These are phyloP conservation scores for Talpa occidentalis DNA, from an alignment of 2,113 vertebrate species.

Conservation along the genomic window DNA sequence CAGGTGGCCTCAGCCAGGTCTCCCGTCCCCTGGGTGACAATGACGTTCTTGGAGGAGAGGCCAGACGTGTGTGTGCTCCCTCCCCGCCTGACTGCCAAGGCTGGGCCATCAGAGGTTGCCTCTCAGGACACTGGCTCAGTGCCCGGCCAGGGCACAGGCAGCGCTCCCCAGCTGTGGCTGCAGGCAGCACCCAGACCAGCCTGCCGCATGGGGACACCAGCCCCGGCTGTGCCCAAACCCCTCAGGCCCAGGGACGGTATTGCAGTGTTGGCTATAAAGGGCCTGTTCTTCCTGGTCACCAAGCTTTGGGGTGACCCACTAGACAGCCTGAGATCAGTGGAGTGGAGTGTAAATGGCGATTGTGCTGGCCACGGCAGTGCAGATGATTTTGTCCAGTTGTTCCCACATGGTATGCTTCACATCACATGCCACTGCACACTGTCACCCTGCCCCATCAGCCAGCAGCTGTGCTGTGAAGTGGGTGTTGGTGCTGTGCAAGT, in stretches of 20 bases:
- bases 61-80: background rate
- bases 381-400: background rate
- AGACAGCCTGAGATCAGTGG: background rate
- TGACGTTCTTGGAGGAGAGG: background rate
- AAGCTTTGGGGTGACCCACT: background rate
- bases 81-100: too few relatives aligned
- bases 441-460: background rate
- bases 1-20: background rate
- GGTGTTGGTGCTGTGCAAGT: background rate
- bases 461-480: too few relatives aligned
- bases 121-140: background rate
- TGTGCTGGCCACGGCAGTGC: too few relatives aligned
- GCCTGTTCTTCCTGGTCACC: background rate
- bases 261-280: rapidly evolving
- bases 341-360: too few relatives aligned
- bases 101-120: background rate
- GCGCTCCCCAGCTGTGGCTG: too few relatives aligned
- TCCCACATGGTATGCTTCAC: background rate
- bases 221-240: background rate
- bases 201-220: too few relatives aligned
- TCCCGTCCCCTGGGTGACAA: background rate
- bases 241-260: rapidly evolving
- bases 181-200: background rate
- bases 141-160: too few relatives aligned
- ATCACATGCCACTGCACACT: too few relatives aligned